Conservation (phyloP, 2,113 vertebrate genomes). For the Pungitius pungitius region DNA sequence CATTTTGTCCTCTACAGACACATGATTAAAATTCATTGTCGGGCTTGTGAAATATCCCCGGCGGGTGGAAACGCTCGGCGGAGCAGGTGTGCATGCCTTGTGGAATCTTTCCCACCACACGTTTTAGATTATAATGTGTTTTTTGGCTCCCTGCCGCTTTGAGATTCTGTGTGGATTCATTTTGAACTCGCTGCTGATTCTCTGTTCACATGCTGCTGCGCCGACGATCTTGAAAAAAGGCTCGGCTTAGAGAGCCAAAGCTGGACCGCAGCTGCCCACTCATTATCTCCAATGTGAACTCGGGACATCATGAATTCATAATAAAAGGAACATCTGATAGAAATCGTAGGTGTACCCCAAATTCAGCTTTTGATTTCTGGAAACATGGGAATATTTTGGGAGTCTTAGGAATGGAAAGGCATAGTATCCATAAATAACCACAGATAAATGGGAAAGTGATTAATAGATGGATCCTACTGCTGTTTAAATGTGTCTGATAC, state of each 20-base stretch:
- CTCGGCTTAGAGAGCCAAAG: constrained; percentile 32
- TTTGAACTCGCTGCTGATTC: constrained; percentile 54
- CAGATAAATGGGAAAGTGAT: constrained; percentile 28
- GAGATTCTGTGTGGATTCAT: constrained; percentile 63
- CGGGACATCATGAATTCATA: constrained; percentile 59
- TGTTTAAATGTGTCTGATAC: constrained; percentile 8
- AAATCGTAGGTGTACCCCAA: constrained; percentile 6
- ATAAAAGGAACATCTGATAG: constrained; percentile 51
- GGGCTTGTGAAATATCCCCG: constrained; percentile 53
- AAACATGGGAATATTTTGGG: constrained; percentile 35
- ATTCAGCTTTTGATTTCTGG: constrained; percentile 30
- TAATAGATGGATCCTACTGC: constrained; percentile 6
- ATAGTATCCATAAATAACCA: constrained; percentile 22
- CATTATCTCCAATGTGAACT: constrained; percentile 46
- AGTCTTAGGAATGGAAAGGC: constrained; percentile 5
- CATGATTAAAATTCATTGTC: constrained; percentile 60
- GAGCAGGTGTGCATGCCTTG: constrained; percentile 71
- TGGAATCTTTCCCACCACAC: constrained; percentile 58
- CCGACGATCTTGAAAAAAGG: constrained; percentile 40
- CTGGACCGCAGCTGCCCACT: constrained; percentile 64
- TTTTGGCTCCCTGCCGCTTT: constrained; percentile 60
- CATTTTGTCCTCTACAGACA: constrained; percentile 40
- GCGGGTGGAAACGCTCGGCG: constrained; percentile 46
- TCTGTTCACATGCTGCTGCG: constrained; percentile 59
- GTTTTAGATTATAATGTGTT: constrained; percentile 75